These are phyloP conservation scores for Callionymus lyra DNA, from an alignment of 2,113 vertebrate species.

Conservation along the genomic window DNA sequence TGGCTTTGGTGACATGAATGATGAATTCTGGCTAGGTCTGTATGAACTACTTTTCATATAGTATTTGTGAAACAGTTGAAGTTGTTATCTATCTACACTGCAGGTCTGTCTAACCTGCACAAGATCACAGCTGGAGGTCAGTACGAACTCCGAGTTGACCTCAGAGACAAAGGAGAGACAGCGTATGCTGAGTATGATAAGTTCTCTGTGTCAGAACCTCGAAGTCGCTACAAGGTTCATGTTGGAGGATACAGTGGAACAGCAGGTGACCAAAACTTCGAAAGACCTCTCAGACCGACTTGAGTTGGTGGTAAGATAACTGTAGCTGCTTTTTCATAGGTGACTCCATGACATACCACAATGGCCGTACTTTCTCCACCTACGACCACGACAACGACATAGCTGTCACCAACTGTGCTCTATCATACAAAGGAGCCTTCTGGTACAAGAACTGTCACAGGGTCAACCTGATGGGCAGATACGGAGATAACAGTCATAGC, in stretches of 20 bases:
- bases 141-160: slow-evolving; percentile 90
- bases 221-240: slow-evolving; percentile 80
- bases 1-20: slow-evolving; percentile 85
- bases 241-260: slow-evolving; percentile 91
- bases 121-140: slow-evolving; percentile 87
- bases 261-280: slow-evolving; percentile 67
- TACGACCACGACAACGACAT: slow-evolving; percentile 92
- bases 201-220: slow-evolving; percentile 80
- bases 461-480: slow-evolving; percentile 95
- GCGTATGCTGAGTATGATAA: slow-evolving; percentile 85
- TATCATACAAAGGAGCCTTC: slow-evolving; percentile 97
- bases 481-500: slow-evolving; percentile 90
- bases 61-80: not conserved
- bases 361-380: slow-evolving; percentile 87
- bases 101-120: slow-evolving; percentile 87
- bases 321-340: slow-evolving; percentile 58
- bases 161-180: slow-evolving; percentile 75
- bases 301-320: too few species aligned
- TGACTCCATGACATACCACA: slow-evolving; percentile 96
- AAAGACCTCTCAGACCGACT: not conserved
- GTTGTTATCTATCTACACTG: not conserved
- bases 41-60: not conserved
- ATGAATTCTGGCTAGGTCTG: slow-evolving; percentile 95
- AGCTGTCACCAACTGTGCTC: slow-evolving; percentile 94
- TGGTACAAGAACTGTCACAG: slow-evolving; percentile 99